Conservation (phyloP, 2,797 vertebrate genomes). For the Percopsis omiscomaycus region DNA sequence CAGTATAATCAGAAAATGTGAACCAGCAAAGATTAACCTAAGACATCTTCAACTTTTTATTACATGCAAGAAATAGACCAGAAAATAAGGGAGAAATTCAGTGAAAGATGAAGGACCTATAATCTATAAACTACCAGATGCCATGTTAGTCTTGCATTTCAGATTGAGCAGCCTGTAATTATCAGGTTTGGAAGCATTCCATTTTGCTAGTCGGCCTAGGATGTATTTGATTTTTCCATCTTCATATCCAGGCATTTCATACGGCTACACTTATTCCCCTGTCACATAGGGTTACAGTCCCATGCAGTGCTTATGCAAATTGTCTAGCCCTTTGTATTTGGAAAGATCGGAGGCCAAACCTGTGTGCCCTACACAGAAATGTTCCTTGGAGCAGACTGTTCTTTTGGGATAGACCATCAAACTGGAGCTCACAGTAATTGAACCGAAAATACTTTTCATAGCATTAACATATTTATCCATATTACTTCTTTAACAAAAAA, state of each 20-base stretch:
- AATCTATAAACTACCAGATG: conserved; percentile 10
- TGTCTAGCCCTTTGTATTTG: no score
- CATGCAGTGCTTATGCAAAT: no score
- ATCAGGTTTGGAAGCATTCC: conserved; percentile 43
- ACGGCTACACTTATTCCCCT: conserved; percentile 1
- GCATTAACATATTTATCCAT: no score
- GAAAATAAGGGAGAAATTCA: conserved; percentile 9
- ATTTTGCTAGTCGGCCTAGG: conserved; percentile 20
- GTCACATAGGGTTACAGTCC: no score
- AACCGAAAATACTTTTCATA: no score
- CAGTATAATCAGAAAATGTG: conserved; percentile 24
- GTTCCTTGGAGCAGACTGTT: background rate
- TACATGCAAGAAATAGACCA: conserved; percentile 29
- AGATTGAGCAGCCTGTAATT: conserved; percentile 52
- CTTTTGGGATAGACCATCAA: background rate
- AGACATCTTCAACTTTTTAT: conserved; percentile 38
- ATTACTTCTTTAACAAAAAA: no score
- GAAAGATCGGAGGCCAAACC: no score
- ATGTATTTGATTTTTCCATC: conserved; percentile 43
- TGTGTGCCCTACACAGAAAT: background rate
- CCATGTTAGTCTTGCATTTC: conserved; percentile 17
- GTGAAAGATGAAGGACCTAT: conserved; percentile 26
- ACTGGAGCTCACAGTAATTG: background rate
- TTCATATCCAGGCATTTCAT: conserved; percentile 42
- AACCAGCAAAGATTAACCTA: conserved; percentile 15